A percentile compares a stretch with the other conserved stretches of the same genome.
Evolutionary conservation across 2,888 invertebrate species (phyloP).

Genomic region (Vandiemenella viatica): DNA sequence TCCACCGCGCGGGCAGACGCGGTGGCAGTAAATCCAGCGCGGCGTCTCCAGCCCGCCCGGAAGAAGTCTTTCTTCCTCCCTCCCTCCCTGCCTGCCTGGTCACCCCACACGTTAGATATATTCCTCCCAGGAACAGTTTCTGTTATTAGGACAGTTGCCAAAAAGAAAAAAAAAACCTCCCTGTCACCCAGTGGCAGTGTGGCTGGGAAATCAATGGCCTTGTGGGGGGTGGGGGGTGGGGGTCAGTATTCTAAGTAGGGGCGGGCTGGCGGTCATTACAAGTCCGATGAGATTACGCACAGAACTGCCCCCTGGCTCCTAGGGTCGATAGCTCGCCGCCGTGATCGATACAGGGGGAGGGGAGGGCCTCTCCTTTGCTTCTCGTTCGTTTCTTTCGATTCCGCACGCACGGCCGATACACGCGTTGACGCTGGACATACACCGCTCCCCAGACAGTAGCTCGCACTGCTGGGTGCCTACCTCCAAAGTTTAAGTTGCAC

Average conservation of each 20-base stretch:
- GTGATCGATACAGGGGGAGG: no score
- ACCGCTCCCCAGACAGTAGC: no score
- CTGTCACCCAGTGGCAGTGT: not conserved
- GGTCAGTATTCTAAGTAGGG: not conserved
- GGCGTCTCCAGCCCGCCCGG: not conserved
- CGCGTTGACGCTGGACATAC: no score
- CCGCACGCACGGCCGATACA: no score
- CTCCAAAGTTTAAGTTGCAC: no score
- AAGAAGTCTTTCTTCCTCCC: not conserved
- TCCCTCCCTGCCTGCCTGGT: not conserved
- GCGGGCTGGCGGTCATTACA: not conserved
- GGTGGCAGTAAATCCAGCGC: not conserved
- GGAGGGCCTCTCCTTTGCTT: no score
- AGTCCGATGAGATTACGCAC: not conserved
- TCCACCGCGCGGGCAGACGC: no score
- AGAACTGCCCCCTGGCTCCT: no score
- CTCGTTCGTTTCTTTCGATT: no score
- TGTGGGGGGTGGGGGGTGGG: not conserved
- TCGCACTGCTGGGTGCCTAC: no score
- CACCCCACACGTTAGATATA: not conserved
- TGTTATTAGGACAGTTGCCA: conserved; percentile 14
- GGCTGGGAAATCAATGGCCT: conserved; percentile 2
- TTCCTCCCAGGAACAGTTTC: conserved; percentile 12
- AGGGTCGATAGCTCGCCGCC: no score
- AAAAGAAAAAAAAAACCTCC: no score